Evolutionary conservation across 1,140 invertebrate genomes (phyloP).

Genomic region (Riptortus pedestris): DNA sequence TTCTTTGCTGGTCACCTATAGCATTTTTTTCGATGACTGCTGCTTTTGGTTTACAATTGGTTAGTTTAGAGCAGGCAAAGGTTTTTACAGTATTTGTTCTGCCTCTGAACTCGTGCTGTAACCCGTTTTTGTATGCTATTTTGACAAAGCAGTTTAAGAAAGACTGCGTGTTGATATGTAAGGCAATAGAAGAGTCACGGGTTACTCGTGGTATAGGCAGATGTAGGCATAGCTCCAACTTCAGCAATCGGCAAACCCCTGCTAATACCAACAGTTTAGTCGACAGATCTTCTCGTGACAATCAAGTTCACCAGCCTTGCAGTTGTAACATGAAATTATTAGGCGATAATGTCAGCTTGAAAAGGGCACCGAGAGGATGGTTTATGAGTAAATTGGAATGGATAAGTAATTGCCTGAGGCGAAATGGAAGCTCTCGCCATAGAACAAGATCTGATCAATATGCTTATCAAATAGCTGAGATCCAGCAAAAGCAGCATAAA

Average conservation of each 20-base stretch:
- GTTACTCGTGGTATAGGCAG: constrained; percentile 77
- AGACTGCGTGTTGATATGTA: constrained; percentile 90
- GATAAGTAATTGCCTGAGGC: constrained; percentile 36
- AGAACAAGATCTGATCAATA: constrained; percentile 51
- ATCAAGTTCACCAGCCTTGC: constrained; percentile 48
- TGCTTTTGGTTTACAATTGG: constrained; percentile 77
- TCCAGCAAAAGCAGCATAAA: constrained; percentile 62
- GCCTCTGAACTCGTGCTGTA: constrained; percentile 90
- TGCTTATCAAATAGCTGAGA: constrained; percentile 68
- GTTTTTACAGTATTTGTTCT: constrained; percentile 92
- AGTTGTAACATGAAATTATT: constrained; percentile 57
- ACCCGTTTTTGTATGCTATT: constrained; percentile 93
- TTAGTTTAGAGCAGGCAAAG: constrained; percentile 91
- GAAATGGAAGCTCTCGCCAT: constrained; percentile 35
- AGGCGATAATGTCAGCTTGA: constrained; percentile 36
- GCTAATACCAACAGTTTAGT: constrained; percentile 76
- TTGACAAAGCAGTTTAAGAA: constrained; percentile 96
- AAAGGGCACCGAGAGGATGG: constrained; percentile 37
- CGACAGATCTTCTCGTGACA: constrained; percentile 64
- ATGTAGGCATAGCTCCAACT: constrained; percentile 76
- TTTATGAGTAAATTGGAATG: constrained; percentile 40
- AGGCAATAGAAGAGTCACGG: constrained; percentile 83
- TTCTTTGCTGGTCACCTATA: constrained; percentile 95
- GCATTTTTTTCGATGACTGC: constrained; percentile 91
- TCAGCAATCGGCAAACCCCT: constrained; percentile 77